A percentile compares a stretch with the other conserved stretches of the same genome.
phyloP scores from a whole-genome alignment of 2,113 vertebrate species.

The Amphiprion ocellaris region DNA sequence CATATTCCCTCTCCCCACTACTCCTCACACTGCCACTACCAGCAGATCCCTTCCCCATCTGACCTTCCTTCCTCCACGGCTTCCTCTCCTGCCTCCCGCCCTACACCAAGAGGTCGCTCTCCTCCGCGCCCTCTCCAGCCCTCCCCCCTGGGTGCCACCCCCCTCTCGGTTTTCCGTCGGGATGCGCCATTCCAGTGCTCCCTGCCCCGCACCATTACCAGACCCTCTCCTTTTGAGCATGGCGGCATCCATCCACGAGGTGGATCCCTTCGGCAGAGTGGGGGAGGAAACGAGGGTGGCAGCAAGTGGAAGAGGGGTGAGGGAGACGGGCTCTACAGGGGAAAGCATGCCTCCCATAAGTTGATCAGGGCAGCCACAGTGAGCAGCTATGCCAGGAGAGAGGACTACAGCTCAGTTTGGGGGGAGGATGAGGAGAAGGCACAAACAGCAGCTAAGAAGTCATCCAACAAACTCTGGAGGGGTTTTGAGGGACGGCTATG shows the following conservation, averaged over 20 bases:
- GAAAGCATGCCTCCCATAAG: slow-evolving; percentile 85
- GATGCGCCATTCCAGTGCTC: slow-evolving; percentile 86
- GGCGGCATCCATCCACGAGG: slow-evolving; percentile 75
- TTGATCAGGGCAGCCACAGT: slow-evolving; percentile 84
- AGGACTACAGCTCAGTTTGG: slow-evolving; percentile 76
- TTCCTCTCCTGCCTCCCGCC: slow-evolving; percentile 76
- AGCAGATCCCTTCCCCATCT: slow-evolving; percentile 68
- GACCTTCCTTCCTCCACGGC: slow-evolving; percentile 80
- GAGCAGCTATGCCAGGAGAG: slow-evolving; percentile 80
- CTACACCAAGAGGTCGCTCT: slow-evolving; percentile 76
- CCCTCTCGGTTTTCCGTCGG: slow-evolving; percentile 83
- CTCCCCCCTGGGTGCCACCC: slow-evolving; percentile 80
- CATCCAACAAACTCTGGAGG: slow-evolving; percentile 78
- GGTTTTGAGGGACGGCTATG: slow-evolving; percentile 80
- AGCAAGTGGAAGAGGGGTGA: slow-evolving; percentile 72
- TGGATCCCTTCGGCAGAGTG: slow-evolving; percentile 82
- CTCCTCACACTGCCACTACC: slow-evolving; percentile 75
- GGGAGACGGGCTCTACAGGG: slow-evolving; percentile 84
- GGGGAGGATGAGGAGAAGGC: slow-evolving; percentile 63
- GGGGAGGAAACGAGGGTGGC: slow-evolving; percentile 62
- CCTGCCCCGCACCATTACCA: slow-evolving; percentile 77
- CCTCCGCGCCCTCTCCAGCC: slow-evolving; percentile 81
- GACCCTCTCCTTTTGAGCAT: slow-evolving; percentile 73
- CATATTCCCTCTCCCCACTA: slow-evolving; percentile 68
- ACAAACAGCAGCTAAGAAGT: slow-evolving; percentile 60